phyloP scores from a whole-genome alignment of 2,888 invertebrate species.

The Ormyrus labotus region DNA sequence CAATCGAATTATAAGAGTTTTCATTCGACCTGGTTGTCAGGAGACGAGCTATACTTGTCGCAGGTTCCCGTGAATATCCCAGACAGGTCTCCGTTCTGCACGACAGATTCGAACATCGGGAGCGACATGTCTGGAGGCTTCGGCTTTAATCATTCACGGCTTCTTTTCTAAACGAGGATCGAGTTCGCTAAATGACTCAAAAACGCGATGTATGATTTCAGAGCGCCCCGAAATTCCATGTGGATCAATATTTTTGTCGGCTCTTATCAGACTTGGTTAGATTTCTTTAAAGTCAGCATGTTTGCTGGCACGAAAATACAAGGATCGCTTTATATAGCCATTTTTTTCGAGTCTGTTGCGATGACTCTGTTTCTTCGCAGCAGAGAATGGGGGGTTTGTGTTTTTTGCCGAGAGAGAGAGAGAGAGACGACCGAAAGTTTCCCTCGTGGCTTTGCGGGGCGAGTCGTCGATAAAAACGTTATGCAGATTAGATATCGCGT shows the following conservation, averaged over 20 bases:
- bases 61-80: slow-evolving; percentile 36
- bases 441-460: slow-evolving; percentile 39
- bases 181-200: slow-evolving; percentile 34
- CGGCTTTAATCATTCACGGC: slow-evolving; percentile 39
- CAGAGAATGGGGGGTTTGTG: slow-evolving; percentile 31
- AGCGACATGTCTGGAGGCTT: slow-evolving; percentile 43
- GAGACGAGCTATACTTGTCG: slow-evolving; percentile 29
- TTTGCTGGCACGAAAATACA: background rate
- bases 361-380: slow-evolving; percentile 9
- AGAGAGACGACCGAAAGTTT: slow-evolving; percentile 26
- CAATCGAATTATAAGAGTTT: slow-evolving; percentile 47
- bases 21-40: slow-evolving; percentile 23
- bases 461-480: slow-evolving; percentile 60
- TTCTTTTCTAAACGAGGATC: slow-evolving; percentile 40
- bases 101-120: slow-evolving; percentile 30
- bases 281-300: slow-evolving; percentile 18
- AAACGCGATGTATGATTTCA: slow-evolving; percentile 29
- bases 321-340: slow-evolving; percentile 16
- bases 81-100: slow-evolving; percentile 22
- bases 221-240: slow-evolving; percentile 5
- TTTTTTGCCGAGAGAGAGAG: slow-evolving; percentile 11
- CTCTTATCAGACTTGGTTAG: slow-evolving; percentile 5
- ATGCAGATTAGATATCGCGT: slow-evolving; percentile 61
- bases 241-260: slow-evolving; percentile 26
- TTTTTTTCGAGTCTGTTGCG: background rate